Percentiles rank a stretch among this genome's conserved stretches.
phyloP scores from a whole-genome alignment of 1,140 invertebrate species.

The Andrena cerasifolii region DNA sequence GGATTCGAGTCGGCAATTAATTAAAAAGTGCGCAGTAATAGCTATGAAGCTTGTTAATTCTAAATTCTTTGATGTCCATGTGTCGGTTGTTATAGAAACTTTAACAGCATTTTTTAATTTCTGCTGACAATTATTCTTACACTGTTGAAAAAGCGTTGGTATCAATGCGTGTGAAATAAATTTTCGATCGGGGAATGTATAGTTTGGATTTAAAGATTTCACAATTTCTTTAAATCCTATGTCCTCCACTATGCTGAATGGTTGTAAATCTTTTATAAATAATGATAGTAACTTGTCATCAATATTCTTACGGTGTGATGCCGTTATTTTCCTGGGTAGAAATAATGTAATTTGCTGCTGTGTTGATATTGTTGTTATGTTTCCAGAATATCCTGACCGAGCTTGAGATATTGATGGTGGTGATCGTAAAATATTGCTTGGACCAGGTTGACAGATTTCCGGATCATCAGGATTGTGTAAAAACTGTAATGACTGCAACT shows the following conservation, averaged over 20 bases:
- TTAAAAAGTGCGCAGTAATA: not conserved
- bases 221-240: not conserved
- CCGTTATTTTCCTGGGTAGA: not conserved
- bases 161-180: not conserved
- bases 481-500: not conserved
- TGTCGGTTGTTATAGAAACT: not conserved
- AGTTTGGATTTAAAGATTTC: not conserved
- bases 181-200: not conserved
- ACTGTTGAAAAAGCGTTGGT: not conserved
- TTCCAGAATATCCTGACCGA: too few relatives aligned
- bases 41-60: slow-evolving; percentile 1
- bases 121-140: not conserved
- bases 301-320: not conserved
- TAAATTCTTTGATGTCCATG: not conserved
- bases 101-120: not conserved
- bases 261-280: not conserved
- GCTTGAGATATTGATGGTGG: too few relatives aligned
- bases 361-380: not conserved
- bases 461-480: not conserved
- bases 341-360: not conserved
- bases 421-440: not conserved
- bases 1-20: not conserved
- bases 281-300: not conserved
- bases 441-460: not conserved
- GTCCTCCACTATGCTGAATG: not conserved